These are phyloP conservation scores for Sisyra terminalis DNA, from an alignment of 2,888 invertebrate genomes.

Conservation along the genomic window DNA sequence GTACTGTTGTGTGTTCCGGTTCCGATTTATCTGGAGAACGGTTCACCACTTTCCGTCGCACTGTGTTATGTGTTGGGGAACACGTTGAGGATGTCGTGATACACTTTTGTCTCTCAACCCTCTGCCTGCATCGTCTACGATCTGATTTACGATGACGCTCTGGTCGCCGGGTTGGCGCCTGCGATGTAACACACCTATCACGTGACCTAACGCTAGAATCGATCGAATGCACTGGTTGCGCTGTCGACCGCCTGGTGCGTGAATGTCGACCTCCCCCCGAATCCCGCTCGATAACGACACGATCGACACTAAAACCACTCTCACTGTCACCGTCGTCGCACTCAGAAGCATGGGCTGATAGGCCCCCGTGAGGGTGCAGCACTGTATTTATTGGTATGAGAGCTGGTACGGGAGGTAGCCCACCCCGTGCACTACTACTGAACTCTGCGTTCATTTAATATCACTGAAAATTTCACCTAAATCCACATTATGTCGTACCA, in stretches of 20 bases:
- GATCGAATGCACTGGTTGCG: constrained; percentile 9
- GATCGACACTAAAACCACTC: constrained; percentile 6
- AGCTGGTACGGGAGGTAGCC: constrained; percentile 26
- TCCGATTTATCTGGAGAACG: constrained; percentile 11
- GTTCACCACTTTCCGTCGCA: constrained; percentile 21
- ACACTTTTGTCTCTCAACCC: constrained; percentile 16
- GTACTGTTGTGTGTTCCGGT: constrained; percentile 26
- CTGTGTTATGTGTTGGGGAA: constrained; percentile 26
- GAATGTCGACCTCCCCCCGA: constrained; percentile 13
- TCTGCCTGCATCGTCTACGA: constrained; percentile 21
- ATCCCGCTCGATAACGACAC: constrained; percentile 29
- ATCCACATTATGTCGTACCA: constrained; percentile 1
- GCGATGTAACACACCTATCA: constrained; percentile 17
- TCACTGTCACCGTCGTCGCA: constrained; percentile 11
- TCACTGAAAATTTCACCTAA: not conserved
- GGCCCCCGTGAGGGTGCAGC: constrained; percentile 17
- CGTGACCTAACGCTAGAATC: constrained; percentile 15
- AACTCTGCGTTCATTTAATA: constrained; percentile 10
- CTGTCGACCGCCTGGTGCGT: constrained; percentile 8
- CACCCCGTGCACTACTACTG: constrained; percentile 18
- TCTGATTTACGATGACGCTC: constrained; percentile 30
- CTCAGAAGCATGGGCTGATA: constrained; percentile 1
- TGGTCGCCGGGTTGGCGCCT: constrained; percentile 26
- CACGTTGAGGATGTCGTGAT: constrained; percentile 28
- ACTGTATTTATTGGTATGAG: constrained; percentile 25